These are phyloP conservation scores for Morbakka virulenta DNA, from an alignment of 30 jellyfish, hydroid and myxozoan genomes.

Conservation along the genomic window DNA sequence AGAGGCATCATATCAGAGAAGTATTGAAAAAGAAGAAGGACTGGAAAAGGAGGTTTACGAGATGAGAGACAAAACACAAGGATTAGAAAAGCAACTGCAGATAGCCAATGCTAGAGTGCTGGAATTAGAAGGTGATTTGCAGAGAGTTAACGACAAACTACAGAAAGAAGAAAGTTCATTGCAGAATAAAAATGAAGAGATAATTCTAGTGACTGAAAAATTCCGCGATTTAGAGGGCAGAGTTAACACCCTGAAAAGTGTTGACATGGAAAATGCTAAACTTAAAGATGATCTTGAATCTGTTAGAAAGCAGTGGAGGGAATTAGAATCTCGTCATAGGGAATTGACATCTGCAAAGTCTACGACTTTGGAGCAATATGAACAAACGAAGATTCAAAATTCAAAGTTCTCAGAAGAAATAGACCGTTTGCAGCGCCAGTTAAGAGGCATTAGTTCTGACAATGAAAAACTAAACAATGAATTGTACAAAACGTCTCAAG, in stretches of 20 bases:
- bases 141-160: constrained; percentile 57
- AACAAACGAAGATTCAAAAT: constrained; percentile 66
- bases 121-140: constrained; percentile 62
- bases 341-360: constrained; percentile 52
- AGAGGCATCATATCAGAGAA: constrained; percentile 70
- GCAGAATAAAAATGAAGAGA: constrained; percentile 65
- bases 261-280: constrained; percentile 69
- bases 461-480: constrained; percentile 76
- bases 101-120: constrained; percentile 35
- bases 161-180: constrained; percentile 48
- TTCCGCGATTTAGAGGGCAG: constrained; percentile 71
- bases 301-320: constrained; percentile 30
- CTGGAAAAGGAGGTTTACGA: constrained; percentile 86
- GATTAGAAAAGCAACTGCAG: constrained; percentile 64
- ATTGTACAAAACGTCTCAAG: constrained; percentile 74
- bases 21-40: constrained; percentile 84
- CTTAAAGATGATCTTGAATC: constrained; percentile 70
- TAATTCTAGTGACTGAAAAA: constrained; percentile 57
- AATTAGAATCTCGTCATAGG: constrained; percentile 70
- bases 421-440: constrained; percentile 58
- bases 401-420: constrained; percentile 60
- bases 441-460: constrained; percentile 75
- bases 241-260: constrained; percentile 43
- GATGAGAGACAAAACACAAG: constrained; percentile 48
- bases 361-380: constrained; percentile 72